Evolutionary conservation across 2,797 vertebrate genomes (phyloP).

Genomic region (Muscicapa comitata): DNA sequence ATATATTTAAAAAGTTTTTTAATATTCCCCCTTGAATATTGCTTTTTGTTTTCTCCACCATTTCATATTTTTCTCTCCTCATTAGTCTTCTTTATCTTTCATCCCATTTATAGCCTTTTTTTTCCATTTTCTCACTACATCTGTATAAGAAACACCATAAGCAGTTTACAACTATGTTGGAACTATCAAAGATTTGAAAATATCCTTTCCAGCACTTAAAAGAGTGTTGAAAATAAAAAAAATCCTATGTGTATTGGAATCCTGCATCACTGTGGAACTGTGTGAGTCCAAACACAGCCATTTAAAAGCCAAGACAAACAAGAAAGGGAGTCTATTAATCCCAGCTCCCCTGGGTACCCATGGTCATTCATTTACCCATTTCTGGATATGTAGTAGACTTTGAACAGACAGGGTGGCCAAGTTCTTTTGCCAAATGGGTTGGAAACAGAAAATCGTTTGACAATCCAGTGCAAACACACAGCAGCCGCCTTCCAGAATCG

Average conservation of each 20-base stretch:
- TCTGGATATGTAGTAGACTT: neutral
- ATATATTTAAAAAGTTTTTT: neutral
- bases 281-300: neutral
- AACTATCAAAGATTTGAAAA: neutral
- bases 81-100: neutral
- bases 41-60: neutral
- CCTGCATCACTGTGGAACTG: neutral
- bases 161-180: neutral
- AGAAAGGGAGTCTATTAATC: constrained; percentile 10
- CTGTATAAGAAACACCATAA: neutral
- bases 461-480: neutral
- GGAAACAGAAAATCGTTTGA: neutral
- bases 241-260: neutral
- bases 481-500: neutral
- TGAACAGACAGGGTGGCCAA: neutral
- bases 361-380: neutral
- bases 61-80: neutral
- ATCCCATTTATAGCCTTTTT: neutral
- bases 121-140: neutral
- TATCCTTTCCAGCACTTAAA: neutral
- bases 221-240: neutral
- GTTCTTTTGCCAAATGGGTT: constrained; percentile 31
- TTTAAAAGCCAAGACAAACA: constrained; percentile 14
- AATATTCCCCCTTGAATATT: neutral
- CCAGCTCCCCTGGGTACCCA: neutral